Percentiles rank a stretch among this genome's conserved stretches.
phyloP scores from a whole-genome alignment of 1,140 invertebrate species.

The Papilio dardanus region DNA sequence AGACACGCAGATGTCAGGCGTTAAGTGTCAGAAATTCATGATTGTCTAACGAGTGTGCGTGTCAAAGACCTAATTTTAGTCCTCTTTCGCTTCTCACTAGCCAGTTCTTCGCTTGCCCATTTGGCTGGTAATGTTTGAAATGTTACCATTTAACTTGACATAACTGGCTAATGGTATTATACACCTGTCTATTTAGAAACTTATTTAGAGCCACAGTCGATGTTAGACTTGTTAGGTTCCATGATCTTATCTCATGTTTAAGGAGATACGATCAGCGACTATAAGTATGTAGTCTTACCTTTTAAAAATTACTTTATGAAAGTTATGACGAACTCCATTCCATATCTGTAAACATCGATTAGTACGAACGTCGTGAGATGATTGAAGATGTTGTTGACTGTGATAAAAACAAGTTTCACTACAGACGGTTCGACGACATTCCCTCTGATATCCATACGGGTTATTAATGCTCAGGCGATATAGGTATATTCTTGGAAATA shows the following conservation, averaged over 20 bases:
- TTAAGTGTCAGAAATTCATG: too few species aligned
- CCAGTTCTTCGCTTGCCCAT: too few species aligned
- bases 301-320: constrained; percentile 1
- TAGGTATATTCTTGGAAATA: constrained; percentile 35
- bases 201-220: too few species aligned
- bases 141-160: too few species aligned
- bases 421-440: constrained; percentile 7
- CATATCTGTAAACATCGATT: constrained; percentile 16
- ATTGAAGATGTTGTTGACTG: constrained; percentile 10
- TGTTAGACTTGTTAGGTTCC: too few species aligned
- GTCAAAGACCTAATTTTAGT: too few species aligned
- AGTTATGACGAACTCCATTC: not conserved
- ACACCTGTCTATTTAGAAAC: too few species aligned
- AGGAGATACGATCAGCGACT: not conserved
- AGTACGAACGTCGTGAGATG: constrained; percentile 5
- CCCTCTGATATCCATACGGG: constrained; percentile 3
- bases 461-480: constrained; percentile 23
- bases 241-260: not conserved
- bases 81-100: too few species aligned
- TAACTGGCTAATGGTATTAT: too few species aligned
- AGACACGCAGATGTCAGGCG: too few species aligned
- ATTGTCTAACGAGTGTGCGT: too few species aligned
- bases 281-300: not conserved
- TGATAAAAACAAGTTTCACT: constrained; percentile 27
- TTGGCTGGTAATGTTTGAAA: too few species aligned